phyloP scores from a whole-genome alignment of 2,113 vertebrate genomes.

The Martes martes region DNA sequence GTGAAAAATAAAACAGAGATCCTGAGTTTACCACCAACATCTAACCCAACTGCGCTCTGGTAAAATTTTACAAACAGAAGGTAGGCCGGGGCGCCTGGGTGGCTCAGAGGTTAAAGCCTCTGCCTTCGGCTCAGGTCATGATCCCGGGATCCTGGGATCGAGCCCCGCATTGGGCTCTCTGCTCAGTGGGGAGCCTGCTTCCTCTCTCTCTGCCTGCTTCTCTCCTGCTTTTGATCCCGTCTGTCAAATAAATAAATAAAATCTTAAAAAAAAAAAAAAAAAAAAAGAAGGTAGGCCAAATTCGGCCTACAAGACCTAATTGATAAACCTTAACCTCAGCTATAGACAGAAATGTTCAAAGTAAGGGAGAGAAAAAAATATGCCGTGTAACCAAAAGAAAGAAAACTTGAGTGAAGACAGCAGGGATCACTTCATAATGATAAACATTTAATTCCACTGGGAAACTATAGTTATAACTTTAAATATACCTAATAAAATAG shows the following conservation, averaged over 20 bases:
- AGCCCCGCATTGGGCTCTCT: fast-evolving
- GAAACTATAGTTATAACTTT: not conserved
- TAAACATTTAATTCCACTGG: not conserved
- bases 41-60: not conserved
- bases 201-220: too few species aligned
- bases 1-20: not conserved
- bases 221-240: too few species aligned
- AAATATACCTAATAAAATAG: not conserved
- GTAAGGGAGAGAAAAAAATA: not conserved
- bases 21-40: not conserved
- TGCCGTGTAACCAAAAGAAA: not conserved
- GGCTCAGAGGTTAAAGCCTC: too few species aligned
- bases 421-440: not conserved
- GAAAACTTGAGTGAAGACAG: not conserved
- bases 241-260: too few species aligned
- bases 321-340: not conserved
- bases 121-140: too few species aligned
- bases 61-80: not conserved
- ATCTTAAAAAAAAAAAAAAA: too few species aligned
- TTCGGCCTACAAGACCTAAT: not conserved
- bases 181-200: too few species aligned
- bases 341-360: not conserved
- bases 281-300: not conserved
- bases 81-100: too few species aligned
- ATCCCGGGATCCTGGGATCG: too few species aligned